phyloP scores from a whole-genome alignment of 1,140 invertebrate genomes.

The Brevipalpus yothersi region DNA sequence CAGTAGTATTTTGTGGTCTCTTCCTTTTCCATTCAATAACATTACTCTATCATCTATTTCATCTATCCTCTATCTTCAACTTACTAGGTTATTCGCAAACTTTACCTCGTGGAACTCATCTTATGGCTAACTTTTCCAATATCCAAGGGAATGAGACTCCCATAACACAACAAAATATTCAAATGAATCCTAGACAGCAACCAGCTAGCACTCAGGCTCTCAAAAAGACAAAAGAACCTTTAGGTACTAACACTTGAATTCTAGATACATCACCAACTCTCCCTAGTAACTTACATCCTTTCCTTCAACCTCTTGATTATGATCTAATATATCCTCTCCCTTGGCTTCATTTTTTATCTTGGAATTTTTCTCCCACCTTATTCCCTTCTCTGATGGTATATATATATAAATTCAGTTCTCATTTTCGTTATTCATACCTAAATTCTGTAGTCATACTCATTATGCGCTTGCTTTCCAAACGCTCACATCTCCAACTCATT shows the following conservation, averaged over 20 bases:
- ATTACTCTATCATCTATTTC: not conserved
- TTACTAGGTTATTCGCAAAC: conserved; percentile 13
- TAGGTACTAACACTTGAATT: not conserved
- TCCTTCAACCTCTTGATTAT: too few relatives aligned
- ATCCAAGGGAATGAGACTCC: not conserved
- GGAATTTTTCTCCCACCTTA: too few relatives aligned
- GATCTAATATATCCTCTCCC: too few relatives aligned
- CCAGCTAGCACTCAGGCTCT: not conserved
- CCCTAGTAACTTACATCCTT: too few relatives aligned
- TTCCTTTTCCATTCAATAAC: not conserved
- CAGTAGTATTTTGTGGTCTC: not conserved
- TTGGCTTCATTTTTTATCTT: too few relatives aligned
- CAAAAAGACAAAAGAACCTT: not conserved
- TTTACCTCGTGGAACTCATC: conserved; percentile 11
- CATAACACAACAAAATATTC: conserved; percentile 2
- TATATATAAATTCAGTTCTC: too few relatives aligned
- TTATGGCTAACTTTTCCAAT: conserved; percentile 7
- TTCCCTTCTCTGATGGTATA: too few relatives aligned
- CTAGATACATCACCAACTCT: not conserved
- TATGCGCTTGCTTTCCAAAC: too few relatives aligned
- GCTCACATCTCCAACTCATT: too few relatives aligned
- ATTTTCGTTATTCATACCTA: too few relatives aligned
- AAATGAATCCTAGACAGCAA: not conserved
- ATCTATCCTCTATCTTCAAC: not conserved
- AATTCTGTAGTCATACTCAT: too few relatives aligned